Evolutionary conservation across 2,113 vertebrate genomes (phyloP).

Genomic region (Atractosteus spatula): DNA sequence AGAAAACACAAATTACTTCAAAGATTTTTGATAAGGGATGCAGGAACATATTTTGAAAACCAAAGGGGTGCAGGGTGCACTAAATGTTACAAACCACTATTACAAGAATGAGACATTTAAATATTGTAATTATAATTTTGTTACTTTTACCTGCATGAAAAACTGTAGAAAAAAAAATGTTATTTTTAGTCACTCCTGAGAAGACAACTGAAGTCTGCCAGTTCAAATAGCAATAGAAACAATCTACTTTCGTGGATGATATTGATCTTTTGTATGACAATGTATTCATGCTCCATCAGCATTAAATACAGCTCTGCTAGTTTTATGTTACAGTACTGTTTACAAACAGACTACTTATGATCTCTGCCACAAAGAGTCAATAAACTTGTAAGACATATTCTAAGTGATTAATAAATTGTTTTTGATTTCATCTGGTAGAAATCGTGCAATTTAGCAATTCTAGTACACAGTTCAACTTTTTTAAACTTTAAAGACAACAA

Average conservation of each 20-base stretch:
- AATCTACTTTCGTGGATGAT: conserved; percentile 7
- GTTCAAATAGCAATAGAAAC: not conserved
- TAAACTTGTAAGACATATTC: not conserved
- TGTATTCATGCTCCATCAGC: conserved; percentile 47
- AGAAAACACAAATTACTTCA: no score
- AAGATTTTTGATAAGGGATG: no score
- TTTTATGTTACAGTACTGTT: conserved; percentile 55
- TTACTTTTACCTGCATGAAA: no score
- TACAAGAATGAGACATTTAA: no score
- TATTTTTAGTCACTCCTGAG: no score
- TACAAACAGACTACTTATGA: conserved; percentile 50
- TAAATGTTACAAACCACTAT: no score
- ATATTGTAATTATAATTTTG: no score
- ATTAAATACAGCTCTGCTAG: conserved; percentile 38
- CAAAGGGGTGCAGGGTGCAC: no score
- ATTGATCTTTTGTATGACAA: conserved; percentile 54
- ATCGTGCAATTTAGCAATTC: not conserved
- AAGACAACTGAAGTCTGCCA: no score
- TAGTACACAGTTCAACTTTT: conserved; percentile 54
- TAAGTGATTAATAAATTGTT: not conserved
- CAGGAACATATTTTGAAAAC: no score
- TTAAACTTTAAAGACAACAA: conserved; percentile 19
- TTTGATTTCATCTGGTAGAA: not conserved
- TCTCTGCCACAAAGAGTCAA: conserved; percentile 10
- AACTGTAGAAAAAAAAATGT: no score